Evolutionary conservation across 92 coral and sea anemone genomes (phyloP).

Genomic region (Porites cylindrica): DNA sequence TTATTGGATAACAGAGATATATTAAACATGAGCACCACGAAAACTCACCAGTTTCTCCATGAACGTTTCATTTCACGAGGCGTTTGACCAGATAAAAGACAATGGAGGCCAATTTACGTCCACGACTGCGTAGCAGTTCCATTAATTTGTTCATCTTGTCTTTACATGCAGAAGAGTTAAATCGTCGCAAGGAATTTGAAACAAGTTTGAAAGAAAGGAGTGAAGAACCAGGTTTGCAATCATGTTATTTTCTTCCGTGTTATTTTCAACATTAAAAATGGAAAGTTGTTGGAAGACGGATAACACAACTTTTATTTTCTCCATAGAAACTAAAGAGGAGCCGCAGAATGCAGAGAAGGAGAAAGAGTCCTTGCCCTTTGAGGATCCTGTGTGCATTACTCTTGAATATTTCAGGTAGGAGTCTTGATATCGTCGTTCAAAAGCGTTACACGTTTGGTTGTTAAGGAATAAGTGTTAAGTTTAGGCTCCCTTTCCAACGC

Average conservation of each 20-base stretch:
- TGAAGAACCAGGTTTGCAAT: conserved; percentile 14
- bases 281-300: not conserved
- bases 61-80: too few species aligned
- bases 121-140: too few species aligned
- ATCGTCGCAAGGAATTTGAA: conserved; percentile 42
- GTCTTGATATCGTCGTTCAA: too few species aligned
- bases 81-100: too few species aligned
- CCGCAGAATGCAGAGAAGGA: conserved; percentile 4
- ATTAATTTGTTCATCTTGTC: not conserved
- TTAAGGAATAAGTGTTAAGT: not conserved
- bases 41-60: too few species aligned
- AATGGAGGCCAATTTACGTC: too few species aligned
- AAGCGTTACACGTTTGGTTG: not conserved
- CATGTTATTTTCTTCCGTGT: not conserved
- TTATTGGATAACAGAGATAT: too few species aligned
- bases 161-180: conserved; percentile 28
- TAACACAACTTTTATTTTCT: not conserved
- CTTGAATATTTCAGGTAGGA: conserved; percentile 82
- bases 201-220: conserved; percentile 8
- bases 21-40: too few species aligned
- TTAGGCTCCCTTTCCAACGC: not conserved
- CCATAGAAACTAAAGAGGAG: conserved; percentile 5
- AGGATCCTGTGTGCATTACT: conserved; percentile 77
- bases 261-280: not conserved
- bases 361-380: conserved; percentile 41